These are phyloP conservation scores for Maccullochella peelii DNA, from an alignment of 2,113 vertebrate species.

Conservation along the genomic window DNA sequence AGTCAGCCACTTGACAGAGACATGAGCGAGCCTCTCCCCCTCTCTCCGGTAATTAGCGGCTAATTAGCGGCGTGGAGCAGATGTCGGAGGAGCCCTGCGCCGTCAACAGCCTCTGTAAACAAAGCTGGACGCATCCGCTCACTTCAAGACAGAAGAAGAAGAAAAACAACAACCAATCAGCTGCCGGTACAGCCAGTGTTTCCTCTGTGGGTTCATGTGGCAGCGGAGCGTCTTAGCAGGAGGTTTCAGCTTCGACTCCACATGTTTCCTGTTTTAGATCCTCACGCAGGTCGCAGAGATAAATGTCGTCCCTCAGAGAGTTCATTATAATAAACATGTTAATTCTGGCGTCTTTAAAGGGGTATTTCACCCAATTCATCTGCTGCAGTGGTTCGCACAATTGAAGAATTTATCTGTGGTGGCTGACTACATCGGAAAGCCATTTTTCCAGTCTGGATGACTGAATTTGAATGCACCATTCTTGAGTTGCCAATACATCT, in stretches of 20 bases:
- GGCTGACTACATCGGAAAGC: too few relatives aligned
- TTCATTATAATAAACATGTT: not conserved
- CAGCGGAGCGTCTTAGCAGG: constrained; percentile 9
- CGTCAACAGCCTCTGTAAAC: constrained; percentile 95
- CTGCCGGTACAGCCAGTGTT: constrained; percentile 14
- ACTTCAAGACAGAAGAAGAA: constrained; percentile 11
- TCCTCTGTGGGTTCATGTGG: constrained; percentile 42
- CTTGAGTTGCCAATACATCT: too few relatives aligned
- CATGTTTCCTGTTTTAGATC: constrained; percentile 24
- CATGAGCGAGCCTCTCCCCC: constrained; percentile 81
- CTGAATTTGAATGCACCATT: too few relatives aligned
- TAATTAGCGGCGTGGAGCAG: constrained; percentile 97
- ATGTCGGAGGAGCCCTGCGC: constrained; percentile 92
- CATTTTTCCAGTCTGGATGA: too few relatives aligned
- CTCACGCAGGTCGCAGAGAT: not conserved
- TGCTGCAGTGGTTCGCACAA: not conserved
- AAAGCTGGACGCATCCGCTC: constrained; percentile 88
- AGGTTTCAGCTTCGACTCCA: constrained; percentile 14
- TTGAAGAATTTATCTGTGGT: too few relatives aligned
- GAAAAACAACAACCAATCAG: constrained; percentile 24
- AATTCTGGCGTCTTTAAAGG: not conserved
- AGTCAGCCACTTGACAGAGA: constrained; percentile 90
- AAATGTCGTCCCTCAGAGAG: not conserved
- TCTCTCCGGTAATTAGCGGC: constrained; percentile 93
- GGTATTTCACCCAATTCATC: not conserved